phyloP scores from a whole-genome alignment of 2,797 vertebrate genomes.

The Lateolabrax maculatus region DNA sequence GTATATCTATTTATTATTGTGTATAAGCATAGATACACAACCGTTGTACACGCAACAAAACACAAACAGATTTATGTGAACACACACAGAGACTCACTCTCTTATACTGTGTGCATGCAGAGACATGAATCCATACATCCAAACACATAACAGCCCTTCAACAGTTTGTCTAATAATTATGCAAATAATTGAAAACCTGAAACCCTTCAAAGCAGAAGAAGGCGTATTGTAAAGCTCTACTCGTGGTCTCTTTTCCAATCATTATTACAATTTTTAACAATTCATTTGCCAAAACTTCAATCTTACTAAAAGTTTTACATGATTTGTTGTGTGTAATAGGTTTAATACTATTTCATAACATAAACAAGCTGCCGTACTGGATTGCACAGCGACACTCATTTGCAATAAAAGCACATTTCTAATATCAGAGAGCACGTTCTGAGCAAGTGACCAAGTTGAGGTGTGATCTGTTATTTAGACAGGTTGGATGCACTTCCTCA shows the following conservation, averaged over 20 bases:
- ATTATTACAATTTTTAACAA: conserved; percentile 11
- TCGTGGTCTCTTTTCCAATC: not conserved
- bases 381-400: conserved; percentile 59
- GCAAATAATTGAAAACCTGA: conserved; percentile 37
- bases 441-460: conserved; percentile 87
- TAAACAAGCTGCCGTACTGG: conserved; percentile 61
- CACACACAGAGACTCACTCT: not conserved
- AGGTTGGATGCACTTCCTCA: conserved; percentile 88
- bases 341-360: conserved; percentile 27
- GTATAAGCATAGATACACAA: not conserved
- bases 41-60: not conserved
- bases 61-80: not conserved
- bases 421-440: conserved; percentile 81
- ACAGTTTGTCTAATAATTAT: conserved; percentile 46
- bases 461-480: conserved; percentile 91
- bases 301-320: not conserved
- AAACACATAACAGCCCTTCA: conserved; percentile 19
- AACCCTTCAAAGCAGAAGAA: conserved; percentile 22
- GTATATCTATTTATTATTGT: not conserved
- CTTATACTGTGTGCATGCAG: not conserved
- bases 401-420: conserved; percentile 80
- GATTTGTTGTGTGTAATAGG: not conserved
- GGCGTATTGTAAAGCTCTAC: not conserved
- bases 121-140: conserved; percentile 1
- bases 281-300: conserved; percentile 21